A percentile compares a stretch with the other conserved stretches of the same genome.
Evolutionary conservation across 2,888 invertebrate species (phyloP).

Genomic region (Andrena bucephala): DNA sequence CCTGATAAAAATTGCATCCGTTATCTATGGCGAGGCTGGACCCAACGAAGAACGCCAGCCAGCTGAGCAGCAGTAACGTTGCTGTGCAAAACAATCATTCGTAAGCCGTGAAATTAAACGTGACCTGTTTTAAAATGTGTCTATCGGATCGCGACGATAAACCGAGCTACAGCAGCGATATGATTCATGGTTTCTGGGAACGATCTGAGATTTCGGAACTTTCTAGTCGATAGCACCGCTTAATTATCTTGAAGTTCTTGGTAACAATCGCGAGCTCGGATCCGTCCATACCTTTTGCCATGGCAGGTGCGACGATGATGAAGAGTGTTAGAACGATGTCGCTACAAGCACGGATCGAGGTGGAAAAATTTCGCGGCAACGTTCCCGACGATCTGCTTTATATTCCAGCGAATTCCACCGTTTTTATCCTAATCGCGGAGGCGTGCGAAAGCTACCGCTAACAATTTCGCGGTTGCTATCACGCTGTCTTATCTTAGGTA

Average conservation of each 20-base stretch:
- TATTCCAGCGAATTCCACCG: constrained; percentile 5
- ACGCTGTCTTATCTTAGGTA: constrained; percentile 48
- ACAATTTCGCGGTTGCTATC: constrained; percentile 58
- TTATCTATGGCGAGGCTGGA: constrained; percentile 77
- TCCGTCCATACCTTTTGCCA: constrained; percentile 23
- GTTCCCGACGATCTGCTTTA: neutral
- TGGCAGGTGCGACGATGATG: neutral
- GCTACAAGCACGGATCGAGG: neutral
- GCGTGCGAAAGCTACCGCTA: constrained; percentile 35
- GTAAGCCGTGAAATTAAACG: no score
- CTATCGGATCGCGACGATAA: no score
- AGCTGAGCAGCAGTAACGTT: constrained; percentile 1
- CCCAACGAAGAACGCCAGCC: neutral
- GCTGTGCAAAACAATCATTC: constrained; percentile 20
- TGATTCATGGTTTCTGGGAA: no score
- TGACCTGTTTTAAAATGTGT: no score
- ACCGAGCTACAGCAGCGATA: no score
- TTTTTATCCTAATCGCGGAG: constrained; percentile 57
- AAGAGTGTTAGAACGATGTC: neutral
- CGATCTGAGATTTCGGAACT: no score
- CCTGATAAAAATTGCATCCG: constrained; percentile 85
- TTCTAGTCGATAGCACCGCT: no score
- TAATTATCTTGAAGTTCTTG: no score
- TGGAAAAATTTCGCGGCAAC: neutral
- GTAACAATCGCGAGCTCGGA: neutral